These are phyloP conservation scores for Orchestia grillus DNA, from an alignment of 1,140 invertebrate genomes.

Conservation along the genomic window DNA sequence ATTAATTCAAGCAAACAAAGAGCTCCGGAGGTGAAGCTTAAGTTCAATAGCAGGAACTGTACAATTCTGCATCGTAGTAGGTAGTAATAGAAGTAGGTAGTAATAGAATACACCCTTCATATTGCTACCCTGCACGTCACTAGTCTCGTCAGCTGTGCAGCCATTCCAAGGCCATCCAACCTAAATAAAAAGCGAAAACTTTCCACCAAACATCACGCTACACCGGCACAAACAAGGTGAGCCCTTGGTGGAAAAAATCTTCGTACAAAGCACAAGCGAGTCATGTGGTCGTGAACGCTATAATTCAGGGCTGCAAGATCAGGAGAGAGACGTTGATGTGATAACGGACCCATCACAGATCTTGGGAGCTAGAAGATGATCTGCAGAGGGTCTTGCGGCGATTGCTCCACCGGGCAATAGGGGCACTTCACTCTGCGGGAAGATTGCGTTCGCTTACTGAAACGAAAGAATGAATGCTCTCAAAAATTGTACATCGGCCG, in stretches of 20 bases:
- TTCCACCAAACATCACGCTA: neutral
- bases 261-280: neutral
- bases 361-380: slow-evolving; percentile 83
- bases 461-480: slow-evolving; percentile 55
- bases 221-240: neutral
- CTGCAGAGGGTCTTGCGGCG: slow-evolving; percentile 89
- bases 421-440: slow-evolving; percentile 91
- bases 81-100: too few species aligned
- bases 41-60: too few species aligned
- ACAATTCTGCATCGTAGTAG: neutral
- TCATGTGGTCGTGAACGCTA: neutral
- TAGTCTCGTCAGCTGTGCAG: neutral
- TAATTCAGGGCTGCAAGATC: neutral
- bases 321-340: neutral
- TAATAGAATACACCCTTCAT: neutral
- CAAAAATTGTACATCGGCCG: neutral
- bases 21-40: neutral
- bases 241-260: neutral
- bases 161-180: neutral
- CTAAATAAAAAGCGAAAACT: neutral
- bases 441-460: slow-evolving; percentile 68
- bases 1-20: neutral
- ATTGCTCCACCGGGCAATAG: slow-evolving; percentile 97
- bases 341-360: neutral
- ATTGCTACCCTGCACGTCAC: neutral